Evolutionary conservation across 2,113 vertebrate species (phyloP), one percentile per base, ranked within the genome.

Genomic region (Seriola quinqueradiata): DNA sequence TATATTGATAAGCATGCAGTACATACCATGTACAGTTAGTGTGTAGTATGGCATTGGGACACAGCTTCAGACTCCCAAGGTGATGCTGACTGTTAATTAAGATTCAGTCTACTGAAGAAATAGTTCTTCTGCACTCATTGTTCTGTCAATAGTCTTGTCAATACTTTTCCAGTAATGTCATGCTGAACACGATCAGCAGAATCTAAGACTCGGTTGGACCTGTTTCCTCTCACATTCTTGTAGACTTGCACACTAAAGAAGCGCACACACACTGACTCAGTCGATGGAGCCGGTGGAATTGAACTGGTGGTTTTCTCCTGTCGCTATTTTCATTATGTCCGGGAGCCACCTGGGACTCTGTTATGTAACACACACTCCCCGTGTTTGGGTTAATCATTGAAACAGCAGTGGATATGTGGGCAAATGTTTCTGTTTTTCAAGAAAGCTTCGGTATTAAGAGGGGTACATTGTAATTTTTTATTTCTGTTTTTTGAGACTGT

Each of bases 241-340:
- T 44, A 46, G 40, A 50, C 60, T 65, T 72, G 52, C 81, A 78
- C 69, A 80, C 68, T 75, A 28, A 80, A 58, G 61, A 90, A 71
- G 84, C 79, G 83, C 89, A 91, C 70, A 81, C 63, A 44, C 57
- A 21, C 64, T 21, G n/a, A 65, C 44, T 75, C 28, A 52, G 21
- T 54, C 61, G 3, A 16, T 77, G 21, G 32, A 68, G 52, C 74
- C 75, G 77, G 48, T 48, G 17, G 68, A 42, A 70, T 82, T 75
- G 54, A 72, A 76, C 58, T 75, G 66, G 42, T 71, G 17, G 1
- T 48, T 78, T 70, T 65, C 19, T 70, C 58, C 65, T 70, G 59
- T 85, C 70, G 84, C 61, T 83, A 28, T 88, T 88, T 88, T 67
- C 81, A 71, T 82, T 65, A 42, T 68, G 61, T 81, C 55, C 69